Conservation (phyloP, 2,888 invertebrate genomes). For the Scaptodrosophila latifasciaeformis region DNA sequence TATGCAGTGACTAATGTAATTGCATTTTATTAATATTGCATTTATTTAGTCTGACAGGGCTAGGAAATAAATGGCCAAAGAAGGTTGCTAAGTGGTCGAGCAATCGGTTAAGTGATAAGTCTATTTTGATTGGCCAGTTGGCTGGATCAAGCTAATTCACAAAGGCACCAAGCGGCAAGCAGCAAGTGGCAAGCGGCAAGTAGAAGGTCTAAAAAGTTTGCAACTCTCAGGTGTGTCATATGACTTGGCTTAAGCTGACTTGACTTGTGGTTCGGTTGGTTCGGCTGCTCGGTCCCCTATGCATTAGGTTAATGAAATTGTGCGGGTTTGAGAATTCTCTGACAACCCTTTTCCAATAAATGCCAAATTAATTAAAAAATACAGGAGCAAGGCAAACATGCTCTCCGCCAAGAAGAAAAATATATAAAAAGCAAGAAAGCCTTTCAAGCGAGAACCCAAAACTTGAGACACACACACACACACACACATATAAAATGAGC, state of each 20-base stretch:
- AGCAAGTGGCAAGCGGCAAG: background rate
- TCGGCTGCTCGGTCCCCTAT: constrained; percentile 20
- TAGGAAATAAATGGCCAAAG: constrained; percentile 40
- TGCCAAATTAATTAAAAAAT: constrained; percentile 70
- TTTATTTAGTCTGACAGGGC: constrained; percentile 21
- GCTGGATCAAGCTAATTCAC: no score
- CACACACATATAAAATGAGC: constrained; percentile 39
- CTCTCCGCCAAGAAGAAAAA: constrained; percentile 50
- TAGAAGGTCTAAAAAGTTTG: constrained; percentile 27
- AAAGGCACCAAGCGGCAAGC: no score
- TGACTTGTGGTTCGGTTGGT: background rate
- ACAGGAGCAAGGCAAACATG: constrained; percentile 57
- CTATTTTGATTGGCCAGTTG: background rate
- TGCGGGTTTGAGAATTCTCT: constrained; percentile 3
- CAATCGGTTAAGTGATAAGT: background rate
- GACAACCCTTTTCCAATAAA: constrained; percentile 63
- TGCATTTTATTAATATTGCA: constrained; percentile 61
- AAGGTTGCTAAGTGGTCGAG: constrained; percentile 30
- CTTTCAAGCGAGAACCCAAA: constrained; percentile 1
- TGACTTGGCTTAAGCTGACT: no score
- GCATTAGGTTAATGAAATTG: constrained; percentile 62
- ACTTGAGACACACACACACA: constrained; percentile 52
- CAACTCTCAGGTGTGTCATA: constrained; percentile 31
- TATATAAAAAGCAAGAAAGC: no score
- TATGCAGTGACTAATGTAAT: constrained; percentile 47